Percentiles rank a stretch among this genome's conserved stretches.
phyloP scores from a whole-genome alignment of 2,888 invertebrate genomes.

The Flabesymbios commensalis region DNA sequence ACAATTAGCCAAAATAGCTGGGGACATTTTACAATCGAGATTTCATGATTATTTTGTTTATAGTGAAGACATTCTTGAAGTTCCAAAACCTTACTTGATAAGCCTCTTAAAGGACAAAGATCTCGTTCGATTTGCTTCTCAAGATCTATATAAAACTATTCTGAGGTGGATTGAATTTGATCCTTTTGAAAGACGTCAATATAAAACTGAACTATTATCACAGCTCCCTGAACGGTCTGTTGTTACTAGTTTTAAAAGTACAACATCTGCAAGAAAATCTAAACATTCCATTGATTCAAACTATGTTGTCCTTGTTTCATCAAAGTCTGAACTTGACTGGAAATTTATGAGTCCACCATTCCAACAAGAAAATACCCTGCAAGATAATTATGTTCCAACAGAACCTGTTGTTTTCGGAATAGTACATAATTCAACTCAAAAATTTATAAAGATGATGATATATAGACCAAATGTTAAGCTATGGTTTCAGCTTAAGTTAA shows the following conservation, averaged over 20 bases:
- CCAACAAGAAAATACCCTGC: no score
- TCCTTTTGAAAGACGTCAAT: no score
- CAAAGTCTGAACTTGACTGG: no score
- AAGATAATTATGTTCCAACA: not conserved
- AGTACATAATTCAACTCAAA: conserved; percentile 51
- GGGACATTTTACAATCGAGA: conserved; percentile 49
- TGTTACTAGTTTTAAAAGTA: no score
- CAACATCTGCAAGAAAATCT: no score
- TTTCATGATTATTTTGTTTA: conserved; percentile 55
- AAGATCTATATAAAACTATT: conserved; percentile 45
- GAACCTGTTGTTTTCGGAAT: conserved; percentile 46
- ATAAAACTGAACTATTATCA: no score
- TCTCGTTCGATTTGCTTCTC: conserved; percentile 48
- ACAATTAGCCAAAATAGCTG: conserved; percentile 46
- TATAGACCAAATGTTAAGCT: conserved; percentile 47
- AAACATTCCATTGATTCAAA: no score
- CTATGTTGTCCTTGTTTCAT: no score
- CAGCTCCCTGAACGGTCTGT: no score
- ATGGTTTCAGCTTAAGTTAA: conserved; percentile 50
- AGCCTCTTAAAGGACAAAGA: conserved; percentile 46
- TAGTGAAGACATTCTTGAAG: conserved; percentile 52
- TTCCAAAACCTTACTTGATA: conserved; percentile 46
- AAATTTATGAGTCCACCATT: no score
- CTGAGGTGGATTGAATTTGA: no score
- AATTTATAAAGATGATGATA: conserved; percentile 51